Evolutionary conservation across 2,113 vertebrate species (phyloP).

Genomic region (Trematomus loennbergii): DNA sequence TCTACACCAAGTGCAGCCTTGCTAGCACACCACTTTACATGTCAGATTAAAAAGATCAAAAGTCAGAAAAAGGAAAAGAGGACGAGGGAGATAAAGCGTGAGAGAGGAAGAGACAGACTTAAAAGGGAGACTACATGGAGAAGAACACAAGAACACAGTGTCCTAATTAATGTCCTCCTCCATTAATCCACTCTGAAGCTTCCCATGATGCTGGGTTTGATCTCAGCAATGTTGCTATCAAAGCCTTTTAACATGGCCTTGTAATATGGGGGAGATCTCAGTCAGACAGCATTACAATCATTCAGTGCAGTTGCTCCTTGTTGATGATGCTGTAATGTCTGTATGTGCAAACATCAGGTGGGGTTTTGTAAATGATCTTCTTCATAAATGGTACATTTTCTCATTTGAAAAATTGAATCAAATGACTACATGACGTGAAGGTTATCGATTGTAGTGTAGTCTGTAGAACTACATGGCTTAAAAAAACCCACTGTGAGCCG

Average conservation of each 20-base stretch:
- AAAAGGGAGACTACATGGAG: conserved; percentile 56
- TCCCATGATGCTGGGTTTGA: conserved; percentile 70
- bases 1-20: not conserved
- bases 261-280: conserved; percentile 51
- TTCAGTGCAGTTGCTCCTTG: conserved; percentile 6
- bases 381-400: not conserved
- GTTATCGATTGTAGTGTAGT: not conserved
- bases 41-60: conserved; percentile 64
- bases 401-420: not conserved
- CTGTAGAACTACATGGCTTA: not conserved
- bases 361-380: not conserved
- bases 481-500: too few relatives aligned
- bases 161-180: conserved; percentile 75
- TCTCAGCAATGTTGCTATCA: conserved; percentile 65
- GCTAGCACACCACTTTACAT: conserved; percentile 29
- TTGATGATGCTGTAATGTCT: conserved; percentile 7
- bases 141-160: conserved; percentile 67
- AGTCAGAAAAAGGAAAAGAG: conserved; percentile 30
- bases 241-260: conserved; percentile 52
- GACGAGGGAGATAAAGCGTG: conserved; percentile 9
- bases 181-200: conserved; percentile 70
- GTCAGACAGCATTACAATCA: conserved; percentile 51
- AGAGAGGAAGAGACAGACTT: conserved; percentile 22
- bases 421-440: not conserved
- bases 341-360: not conserved